These are phyloP conservation scores for Drosophila rufa DNA, from an alignment of 1,140 invertebrate species.

Conservation along the genomic window DNA sequence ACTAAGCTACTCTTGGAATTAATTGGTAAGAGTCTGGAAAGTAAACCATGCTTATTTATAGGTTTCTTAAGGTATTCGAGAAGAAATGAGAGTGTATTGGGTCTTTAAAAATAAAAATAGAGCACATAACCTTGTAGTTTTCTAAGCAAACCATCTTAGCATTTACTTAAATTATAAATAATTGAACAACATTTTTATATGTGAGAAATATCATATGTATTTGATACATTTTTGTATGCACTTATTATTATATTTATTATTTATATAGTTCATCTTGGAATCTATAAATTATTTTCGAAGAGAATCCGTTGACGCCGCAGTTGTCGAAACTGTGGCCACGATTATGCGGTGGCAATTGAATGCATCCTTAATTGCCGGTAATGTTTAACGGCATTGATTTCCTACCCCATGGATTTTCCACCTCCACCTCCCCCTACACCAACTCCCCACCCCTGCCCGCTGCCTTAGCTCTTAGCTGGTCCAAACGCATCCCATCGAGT, in stretches of 20 bases:
- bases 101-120: too few species aligned
- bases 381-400: conserved; percentile 37
- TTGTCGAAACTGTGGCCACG: conserved; percentile 26
- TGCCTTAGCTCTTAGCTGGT: conserved; percentile 20
- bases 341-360: conserved; percentile 49
- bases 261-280: too few species aligned
- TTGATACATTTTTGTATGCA: too few species aligned
- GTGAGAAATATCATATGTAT: too few species aligned
- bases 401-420: neutral
- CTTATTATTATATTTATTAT: neutral
- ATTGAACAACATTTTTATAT: neutral
- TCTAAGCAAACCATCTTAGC: too few species aligned
- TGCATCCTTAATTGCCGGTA: conserved; percentile 56
- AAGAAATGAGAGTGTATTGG: too few species aligned
- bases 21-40: too few species aligned
- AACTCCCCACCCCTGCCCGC: neutral
- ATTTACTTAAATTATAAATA: too few species aligned
- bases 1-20: too few species aligned
- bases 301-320: neutral
- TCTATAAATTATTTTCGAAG: neutral
- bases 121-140: too few species aligned
- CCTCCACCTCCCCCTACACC: neutral
- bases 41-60: too few species aligned
- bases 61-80: too few species aligned
- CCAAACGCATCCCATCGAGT: conserved; percentile 22